These are phyloP conservation scores for Cnemophilus loriae DNA, from an alignment of 2,113 vertebrate species.

Conservation along the genomic window DNA sequence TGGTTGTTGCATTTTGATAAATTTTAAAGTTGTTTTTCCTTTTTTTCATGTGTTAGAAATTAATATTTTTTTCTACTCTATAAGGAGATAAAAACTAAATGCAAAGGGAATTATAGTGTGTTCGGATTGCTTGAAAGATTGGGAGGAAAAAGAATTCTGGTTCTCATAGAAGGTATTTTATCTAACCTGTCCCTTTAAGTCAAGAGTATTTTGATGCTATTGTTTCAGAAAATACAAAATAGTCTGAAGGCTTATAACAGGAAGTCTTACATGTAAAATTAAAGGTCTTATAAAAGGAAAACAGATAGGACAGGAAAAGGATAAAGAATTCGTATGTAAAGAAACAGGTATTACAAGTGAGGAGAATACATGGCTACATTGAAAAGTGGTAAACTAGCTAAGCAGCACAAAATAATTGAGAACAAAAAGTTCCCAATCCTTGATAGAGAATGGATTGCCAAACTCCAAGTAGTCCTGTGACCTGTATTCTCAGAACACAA, in stretches of 20 bases:
- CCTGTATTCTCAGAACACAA: not conserved
- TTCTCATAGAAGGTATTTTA: not conserved
- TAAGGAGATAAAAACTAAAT: not conserved
- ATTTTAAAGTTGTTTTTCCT: not conserved
- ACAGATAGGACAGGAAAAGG: not conserved
- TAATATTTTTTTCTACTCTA: not conserved
- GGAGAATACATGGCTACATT: not conserved
- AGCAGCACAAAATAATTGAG: not conserved
- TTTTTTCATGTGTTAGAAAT: not conserved
- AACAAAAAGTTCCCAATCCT: not conserved
- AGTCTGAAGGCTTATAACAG: not conserved
- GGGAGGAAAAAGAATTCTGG: not conserved
- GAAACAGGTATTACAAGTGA: not conserved
- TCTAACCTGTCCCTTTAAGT: not conserved
- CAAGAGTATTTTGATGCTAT: not conserved
- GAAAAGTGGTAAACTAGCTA: not conserved
- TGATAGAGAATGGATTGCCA: not conserved
- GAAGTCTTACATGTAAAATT: not conserved
- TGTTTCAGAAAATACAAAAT: not conserved
- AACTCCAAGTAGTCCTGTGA: not conserved
- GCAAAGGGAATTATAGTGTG: not conserved
- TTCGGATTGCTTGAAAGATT: not conserved
- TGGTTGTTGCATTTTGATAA: not conserved
- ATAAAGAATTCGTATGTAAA: not conserved
- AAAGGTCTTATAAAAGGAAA: not conserved